phyloP scores from a whole-genome alignment of 2,888 invertebrate species.

The Andrena fulva region DNA sequence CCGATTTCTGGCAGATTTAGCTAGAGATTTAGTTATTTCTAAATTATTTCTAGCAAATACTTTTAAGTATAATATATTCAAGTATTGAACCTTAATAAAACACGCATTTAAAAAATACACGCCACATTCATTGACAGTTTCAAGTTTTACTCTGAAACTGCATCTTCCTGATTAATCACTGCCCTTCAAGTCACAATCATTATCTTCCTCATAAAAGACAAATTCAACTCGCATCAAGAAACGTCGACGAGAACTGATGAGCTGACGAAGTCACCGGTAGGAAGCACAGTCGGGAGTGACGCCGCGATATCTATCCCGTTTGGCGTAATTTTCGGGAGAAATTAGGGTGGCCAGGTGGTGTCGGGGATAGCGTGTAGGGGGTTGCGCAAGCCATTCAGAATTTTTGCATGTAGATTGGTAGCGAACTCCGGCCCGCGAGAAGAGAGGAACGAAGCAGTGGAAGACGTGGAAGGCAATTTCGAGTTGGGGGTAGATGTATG shows the following conservation, averaged over 20 bases:
- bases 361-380: constrained; percentile 3
- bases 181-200: too few species aligned
- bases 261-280: neutral
- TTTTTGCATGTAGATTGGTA: constrained; percentile 81
- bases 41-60: too few species aligned
- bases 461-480: constrained; percentile 78
- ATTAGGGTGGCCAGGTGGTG: constrained; percentile 59
- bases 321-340: constrained; percentile 58
- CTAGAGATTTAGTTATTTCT: too few species aligned
- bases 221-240: too few species aligned
- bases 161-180: too few species aligned
- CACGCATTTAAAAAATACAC: too few species aligned
- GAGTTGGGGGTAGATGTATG: constrained; percentile 79
- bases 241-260: neutral
- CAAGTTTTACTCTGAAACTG: too few species aligned
- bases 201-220: too few species aligned
- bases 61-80: too few species aligned
- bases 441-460: constrained; percentile 28
- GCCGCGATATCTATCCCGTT: constrained; percentile 43
- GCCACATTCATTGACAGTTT: too few species aligned
- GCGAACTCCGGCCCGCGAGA: constrained; percentile 35
- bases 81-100: too few species aligned
- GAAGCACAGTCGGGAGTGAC: constrained; percentile 6
- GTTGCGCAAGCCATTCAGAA: constrained; percentile 64
- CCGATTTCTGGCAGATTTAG: neutral